Conservation (phyloP, 2,113 vertebrate species). For the Rafetus swinhoei region DNA sequence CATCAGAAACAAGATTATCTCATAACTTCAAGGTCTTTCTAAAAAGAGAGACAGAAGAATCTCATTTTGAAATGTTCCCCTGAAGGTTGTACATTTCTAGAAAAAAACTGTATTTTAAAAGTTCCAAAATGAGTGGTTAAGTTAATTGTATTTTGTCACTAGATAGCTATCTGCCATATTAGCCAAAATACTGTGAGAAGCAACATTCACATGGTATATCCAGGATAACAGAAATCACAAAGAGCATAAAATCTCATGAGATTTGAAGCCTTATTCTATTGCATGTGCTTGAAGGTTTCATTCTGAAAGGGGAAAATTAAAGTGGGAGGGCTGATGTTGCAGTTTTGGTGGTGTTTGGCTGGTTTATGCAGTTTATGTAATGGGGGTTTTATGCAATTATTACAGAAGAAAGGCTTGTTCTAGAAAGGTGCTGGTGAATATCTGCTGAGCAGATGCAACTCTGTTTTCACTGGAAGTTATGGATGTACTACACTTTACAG, state of each 20-base stretch:
- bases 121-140: background rate
- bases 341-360: background rate
- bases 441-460: background rate
- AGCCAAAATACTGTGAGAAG: background rate
- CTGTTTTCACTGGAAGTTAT: background rate
- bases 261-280: background rate
- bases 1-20: slow-evolving; percentile 34
- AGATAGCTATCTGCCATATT: background rate
- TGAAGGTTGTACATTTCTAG: background rate
- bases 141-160: background rate
- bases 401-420: background rate
- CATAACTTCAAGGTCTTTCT: slow-evolving; percentile 12
- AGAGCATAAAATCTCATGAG: background rate
- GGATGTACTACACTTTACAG: background rate
- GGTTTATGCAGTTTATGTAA: background rate
- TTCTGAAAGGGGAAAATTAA: background rate
- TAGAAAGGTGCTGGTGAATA: background rate
- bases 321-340: background rate
- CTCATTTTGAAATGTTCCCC: background rate
- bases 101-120: background rate
- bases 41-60: slow-evolving; percentile 26
- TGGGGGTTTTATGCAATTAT: background rate
- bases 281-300: rapidly evolving
- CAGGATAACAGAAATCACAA: background rate
- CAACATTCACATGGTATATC: background rate